Base-by-base conservation (phyloP, 2,797 vertebrate species). In the Acipenser oxyrinchus region DNA sequence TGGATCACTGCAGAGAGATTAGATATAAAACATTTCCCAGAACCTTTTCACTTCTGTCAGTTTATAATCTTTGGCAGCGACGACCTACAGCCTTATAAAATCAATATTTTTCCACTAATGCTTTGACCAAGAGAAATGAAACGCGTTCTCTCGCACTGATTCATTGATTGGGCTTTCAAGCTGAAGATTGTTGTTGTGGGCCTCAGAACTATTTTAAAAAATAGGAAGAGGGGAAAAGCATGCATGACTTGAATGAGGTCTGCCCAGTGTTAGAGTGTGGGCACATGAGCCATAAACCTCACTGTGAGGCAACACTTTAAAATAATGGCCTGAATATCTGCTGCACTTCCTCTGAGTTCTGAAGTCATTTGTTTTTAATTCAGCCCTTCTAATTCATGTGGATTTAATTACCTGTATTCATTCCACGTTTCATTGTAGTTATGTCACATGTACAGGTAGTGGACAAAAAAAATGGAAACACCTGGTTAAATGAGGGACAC, bases 41-140 rank as follows among this genome's bases (percentile, higher is more conserved):
- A 62, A 62, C 60, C 60, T 12, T 37, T 62, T 3, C 60, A 9
- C 48, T 37, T 62, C 10, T 15, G 7, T 37, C 8, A 9, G 60
- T 1, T 62, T 62, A 62, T 62, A 62, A 48, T 37, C 60, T 37
- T 62, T 62, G 60, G 18, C 60, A 23, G 60, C 11, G 48, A 13
- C 6, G 18, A 10, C 9, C 60, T 8, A 13, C 18, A 48, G 48
- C 60, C 60, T 62, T 62, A 62, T 62, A 62, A 62, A 62, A 62
- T 62, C 60, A 62, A 62, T 62, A 62, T 62, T 62, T 62, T 48
- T 62, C 60, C 60, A 62, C 18, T 62, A 62, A 37, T 9, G 48
- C 18, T 62, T 8, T 37, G 48, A 48, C 60, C 18, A 37, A 62
- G 18, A 62, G 60, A 62, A 62, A 48, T 18, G 37, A n/a, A 4